Base-by-base conservation (phyloP, 1,140 invertebrate genomes). In the Pararge aegeria region DNA sequence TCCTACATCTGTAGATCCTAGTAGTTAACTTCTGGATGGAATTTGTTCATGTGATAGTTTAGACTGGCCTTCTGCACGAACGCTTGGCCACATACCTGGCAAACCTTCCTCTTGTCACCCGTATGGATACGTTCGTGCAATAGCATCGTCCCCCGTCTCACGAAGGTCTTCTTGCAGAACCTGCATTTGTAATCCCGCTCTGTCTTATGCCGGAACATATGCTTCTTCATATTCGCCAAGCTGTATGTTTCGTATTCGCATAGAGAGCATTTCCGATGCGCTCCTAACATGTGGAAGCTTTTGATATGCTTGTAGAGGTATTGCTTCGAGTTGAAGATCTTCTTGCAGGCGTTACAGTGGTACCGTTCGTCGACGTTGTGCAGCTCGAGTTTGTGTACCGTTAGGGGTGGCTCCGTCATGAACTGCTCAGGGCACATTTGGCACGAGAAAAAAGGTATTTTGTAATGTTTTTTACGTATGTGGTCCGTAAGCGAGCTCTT, bases 81-180 rank as follows among this genome's bases (percentile, higher is more conserved):
- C 13, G 93, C 92, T 81, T 96, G 95, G 0, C 94, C 94, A 68
- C 95, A 97, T 2, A 95, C 92, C 73, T 94, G 93, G 66, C 96
- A 97, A 0, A 92, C 75, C 66, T 93, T 96, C 2, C 94, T 93
- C 68, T 95, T 95, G 53, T 95, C 93, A 68, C 19, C 30, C 1
- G 30, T 34, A 12, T 34, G 30, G 10, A 34, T 34, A 12, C 30
- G 30, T 12, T 34, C 30, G 3, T 34, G 30, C 3, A 34, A 2
- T 12, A 7, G 30, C 30, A 4, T 1, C 10, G 30, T 34, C 3
- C 7, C 30, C 0, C 1, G 0, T 12, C 30, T 34, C 30, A 34
- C 0, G 12, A 6, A 34, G 9, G 30, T 12, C 30, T 34, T 34
- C 10, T 34, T 34, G 10, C 30, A 34, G 10, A 34, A 34, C 30